Conservation (phyloP, 1,140 invertebrate genomes). For the Temnothorax curvispinosus region DNA sequence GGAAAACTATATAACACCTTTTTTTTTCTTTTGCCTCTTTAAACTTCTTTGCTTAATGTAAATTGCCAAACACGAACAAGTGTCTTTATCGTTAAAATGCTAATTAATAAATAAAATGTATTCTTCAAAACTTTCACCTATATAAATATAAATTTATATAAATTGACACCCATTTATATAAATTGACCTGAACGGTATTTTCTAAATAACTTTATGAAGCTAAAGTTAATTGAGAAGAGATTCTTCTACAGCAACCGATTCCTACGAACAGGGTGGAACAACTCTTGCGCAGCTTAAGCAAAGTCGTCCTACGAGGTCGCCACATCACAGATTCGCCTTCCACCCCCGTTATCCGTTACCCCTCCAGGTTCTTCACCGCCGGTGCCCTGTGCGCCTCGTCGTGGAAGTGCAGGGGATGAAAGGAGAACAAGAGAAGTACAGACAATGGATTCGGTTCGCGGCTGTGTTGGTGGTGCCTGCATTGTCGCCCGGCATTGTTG, state of each 20-base stretch:
- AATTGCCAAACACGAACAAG: neutral
- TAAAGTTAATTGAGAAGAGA: neutral
- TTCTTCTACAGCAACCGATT: slow-evolving; percentile 16
- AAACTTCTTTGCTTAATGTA: no score
- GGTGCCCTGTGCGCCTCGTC: slow-evolving; percentile 69
- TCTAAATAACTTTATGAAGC: neutral
- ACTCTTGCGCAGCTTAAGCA: slow-evolving; percentile 67
- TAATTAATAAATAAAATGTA: neutral
- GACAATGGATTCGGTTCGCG: slow-evolving; percentile 83
- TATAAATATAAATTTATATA: neutral
- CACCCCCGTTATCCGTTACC: slow-evolving; percentile 48
- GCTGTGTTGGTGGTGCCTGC: slow-evolving; percentile 79
- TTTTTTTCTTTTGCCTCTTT: neutral
- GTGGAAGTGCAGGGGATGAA: slow-evolving; percentile 81
- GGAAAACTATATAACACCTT: neutral
- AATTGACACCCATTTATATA: neutral
- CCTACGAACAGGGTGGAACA: neutral
- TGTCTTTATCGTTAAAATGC: neutral
- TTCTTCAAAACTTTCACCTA: no score
- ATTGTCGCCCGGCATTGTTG: slow-evolving; percentile 84
- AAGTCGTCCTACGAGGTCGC: slow-evolving; percentile 70
- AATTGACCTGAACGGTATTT: neutral
- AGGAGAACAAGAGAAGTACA: slow-evolving; percentile 84
- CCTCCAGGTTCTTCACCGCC: slow-evolving; percentile 29
- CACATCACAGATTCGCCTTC: slow-evolving; percentile 70